Evolutionary conservation across 1,140 invertebrate species (phyloP), one percentile per base, ranked within the genome.

Genomic region (Idris sp.): DNA sequence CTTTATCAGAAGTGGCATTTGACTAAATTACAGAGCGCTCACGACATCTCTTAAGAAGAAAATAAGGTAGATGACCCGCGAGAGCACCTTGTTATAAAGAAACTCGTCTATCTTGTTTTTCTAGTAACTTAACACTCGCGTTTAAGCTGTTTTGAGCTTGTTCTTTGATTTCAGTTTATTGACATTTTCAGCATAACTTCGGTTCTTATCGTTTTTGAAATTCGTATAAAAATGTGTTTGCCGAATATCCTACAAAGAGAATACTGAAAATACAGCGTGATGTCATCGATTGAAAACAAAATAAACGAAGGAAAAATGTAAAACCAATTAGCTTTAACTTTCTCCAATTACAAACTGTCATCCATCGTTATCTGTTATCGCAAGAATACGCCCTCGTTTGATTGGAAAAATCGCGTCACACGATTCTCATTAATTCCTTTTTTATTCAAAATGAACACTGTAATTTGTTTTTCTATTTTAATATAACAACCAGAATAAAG

Each of bases 21-120:
- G n/a, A n/a, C n/a, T n/a, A n/a, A n/a, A n/a, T n/a, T n/a, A n/a
- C n/a, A n/a, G n/a, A n/a, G n/a, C n/a, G n/a, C n/a, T n/a, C n/a
- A n/a, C n/a, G n/a, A n/a, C n/a, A n/a, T n/a, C 30, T 61, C 40
- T 56, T 36, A 33, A 22, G 56, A 58, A 62, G 73, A 74, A 74
- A 76, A 79, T 33, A 65, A 72, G 78, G 75, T 77, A 67, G 69
- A 73, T 72, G 75, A 77, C 73, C 73, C 69, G 46, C 31, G n/a
- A n/a, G n/a, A n/a, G n/a, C n/a, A n/a, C n/a, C n/a, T n/a, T 56
- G 67, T 51, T 40, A 73, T 68, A 56, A 69, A 78, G 71, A 72
- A 74, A 79, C 78, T 67, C 40, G 75, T 74, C 74, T 65, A 56
- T 64, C 78, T 79, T 46, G 78, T 79, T 79, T 77, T 65, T 51